Base-by-base conservation (phyloP, 2,888 invertebrate genomes). In the Cerceris ruficornis region DNA sequence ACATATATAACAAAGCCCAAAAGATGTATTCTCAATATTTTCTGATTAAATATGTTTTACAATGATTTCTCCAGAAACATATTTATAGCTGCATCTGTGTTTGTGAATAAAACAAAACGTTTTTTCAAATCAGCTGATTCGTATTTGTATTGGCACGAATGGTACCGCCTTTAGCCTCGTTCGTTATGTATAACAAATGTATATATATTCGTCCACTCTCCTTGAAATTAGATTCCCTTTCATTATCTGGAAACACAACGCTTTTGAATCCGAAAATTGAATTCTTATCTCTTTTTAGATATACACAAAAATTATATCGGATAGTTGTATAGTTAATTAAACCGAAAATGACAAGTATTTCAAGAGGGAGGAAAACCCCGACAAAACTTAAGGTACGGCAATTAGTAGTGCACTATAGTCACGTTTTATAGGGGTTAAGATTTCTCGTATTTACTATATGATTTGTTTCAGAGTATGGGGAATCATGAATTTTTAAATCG, bases 401-500 rank as follows among this genome's bases (percentile, higher is more conserved):
- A 15, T 43, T 61, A 57, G 58, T 50, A 28, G 28, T 28, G n/a
- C 28, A 28, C 28, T 4, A 28, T 28, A 17, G 9, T 41, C 15
- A 55, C 50, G 39, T 55, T 58, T 59, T 62, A 64, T 50, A 61
- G 58, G 52, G 66, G 0, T 8, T 58, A 13, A 11, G n/a, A 9
- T 43, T 9, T 28, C 2, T 28, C 28, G 28, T 28, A 28, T 28
- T 28, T 28, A 28, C 28, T 28, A 28, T 28, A 28, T 28, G 28
- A 28, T 28, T 28, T 70, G 9, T 93, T 93, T 14, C 92, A 95
- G 95, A 93, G 93, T 75, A 93, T 95, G 92, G 95, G 94, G 46
- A 95, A 96, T 88, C 96, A 98, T 91, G 95, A 96, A 86, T 97
- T 98, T 89, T 93, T 97, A 81, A 95, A 96, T 87, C 94, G 98